Evolutionary conservation across 1,140 invertebrate species (phyloP).

Genomic region (Calephelis virginiensis): DNA sequence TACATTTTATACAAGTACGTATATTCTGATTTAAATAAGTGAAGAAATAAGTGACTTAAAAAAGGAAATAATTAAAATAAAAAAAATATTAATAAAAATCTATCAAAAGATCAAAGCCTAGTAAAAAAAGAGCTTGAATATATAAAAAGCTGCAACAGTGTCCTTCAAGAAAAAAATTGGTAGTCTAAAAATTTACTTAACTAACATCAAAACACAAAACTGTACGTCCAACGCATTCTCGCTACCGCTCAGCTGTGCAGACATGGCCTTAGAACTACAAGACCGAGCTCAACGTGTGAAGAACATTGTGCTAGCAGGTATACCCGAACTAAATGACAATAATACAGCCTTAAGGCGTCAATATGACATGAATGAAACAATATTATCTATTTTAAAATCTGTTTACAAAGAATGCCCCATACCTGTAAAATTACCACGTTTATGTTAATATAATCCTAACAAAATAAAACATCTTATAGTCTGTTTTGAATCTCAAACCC

Average conservation of each 20-base stretch:
- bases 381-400: conserved; percentile 19
- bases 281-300: conserved; percentile 20
- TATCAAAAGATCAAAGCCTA: background rate
- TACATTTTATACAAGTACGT: no score
- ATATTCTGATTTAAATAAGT: no score
- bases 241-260: conserved; percentile 20
- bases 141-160: background rate
- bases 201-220: background rate
- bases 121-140: background rate
- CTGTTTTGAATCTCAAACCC: conserved; percentile 19
- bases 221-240: background rate
- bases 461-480: conserved; percentile 23
- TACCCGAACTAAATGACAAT: conserved; percentile 22
- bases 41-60: no score
- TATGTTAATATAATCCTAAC: conserved; percentile 23
- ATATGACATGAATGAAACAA: conserved; percentile 21
- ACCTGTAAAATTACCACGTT: conserved; percentile 20
- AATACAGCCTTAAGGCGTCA: conserved; percentile 15
- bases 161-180: background rate
- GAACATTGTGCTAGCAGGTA: conserved; percentile 28
- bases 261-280: conserved; percentile 24
- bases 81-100: background rate
- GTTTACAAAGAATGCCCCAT: conserved; percentile 16
- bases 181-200: background rate
- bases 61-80: no score